Percentiles rank a stretch among this genome's conserved stretches.
Conservation (phyloP, 2,113 vertebrate genomes). For the Ptilorrhoa leucosticta region DNA sequence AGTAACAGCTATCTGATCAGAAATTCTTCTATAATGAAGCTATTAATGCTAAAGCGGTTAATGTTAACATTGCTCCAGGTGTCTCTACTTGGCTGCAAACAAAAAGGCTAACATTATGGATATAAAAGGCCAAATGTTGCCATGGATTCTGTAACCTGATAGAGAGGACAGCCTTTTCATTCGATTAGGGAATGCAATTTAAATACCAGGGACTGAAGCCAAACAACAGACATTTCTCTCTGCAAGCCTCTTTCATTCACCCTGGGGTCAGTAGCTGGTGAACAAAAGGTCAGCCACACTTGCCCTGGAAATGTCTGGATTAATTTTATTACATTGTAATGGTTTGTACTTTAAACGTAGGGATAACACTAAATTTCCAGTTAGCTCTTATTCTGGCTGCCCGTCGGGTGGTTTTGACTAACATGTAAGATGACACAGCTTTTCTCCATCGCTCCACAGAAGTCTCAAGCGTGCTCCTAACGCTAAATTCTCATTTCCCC, state of each 20-base stretch:
- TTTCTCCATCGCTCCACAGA: background rate
- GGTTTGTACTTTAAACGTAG: constrained; percentile 78
- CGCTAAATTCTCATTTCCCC: background rate
- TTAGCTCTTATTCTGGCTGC: constrained; percentile 63
- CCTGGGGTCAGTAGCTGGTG: constrained; percentile 80
- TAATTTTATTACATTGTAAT: constrained; percentile 83
- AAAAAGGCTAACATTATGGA: constrained; percentile 84
- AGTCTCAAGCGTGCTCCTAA: background rate
- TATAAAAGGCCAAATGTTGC: constrained; percentile 85
- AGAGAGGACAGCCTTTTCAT: constrained; percentile 83
- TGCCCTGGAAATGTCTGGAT: constrained; percentile 85
- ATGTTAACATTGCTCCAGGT: constrained; percentile 83
- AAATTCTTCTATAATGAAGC: constrained; percentile 84
- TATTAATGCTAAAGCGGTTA: constrained; percentile 82
- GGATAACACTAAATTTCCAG: constrained; percentile 74
- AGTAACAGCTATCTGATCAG: constrained; percentile 82
- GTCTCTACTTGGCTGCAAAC: constrained; percentile 79
- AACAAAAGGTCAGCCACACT: constrained; percentile 83
- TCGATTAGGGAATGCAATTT: constrained; percentile 85
- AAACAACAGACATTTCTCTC: constrained; percentile 82
- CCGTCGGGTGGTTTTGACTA: constrained; percentile 44
- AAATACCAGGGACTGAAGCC: constrained; percentile 82
- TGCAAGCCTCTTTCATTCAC: constrained; percentile 75
- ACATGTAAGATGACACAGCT: constrained; percentile 50
- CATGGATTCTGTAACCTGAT: constrained; percentile 87